Base-by-base conservation (phyloP, 2,888 invertebrate genomes). In the Mythimna lalbum region DNA sequence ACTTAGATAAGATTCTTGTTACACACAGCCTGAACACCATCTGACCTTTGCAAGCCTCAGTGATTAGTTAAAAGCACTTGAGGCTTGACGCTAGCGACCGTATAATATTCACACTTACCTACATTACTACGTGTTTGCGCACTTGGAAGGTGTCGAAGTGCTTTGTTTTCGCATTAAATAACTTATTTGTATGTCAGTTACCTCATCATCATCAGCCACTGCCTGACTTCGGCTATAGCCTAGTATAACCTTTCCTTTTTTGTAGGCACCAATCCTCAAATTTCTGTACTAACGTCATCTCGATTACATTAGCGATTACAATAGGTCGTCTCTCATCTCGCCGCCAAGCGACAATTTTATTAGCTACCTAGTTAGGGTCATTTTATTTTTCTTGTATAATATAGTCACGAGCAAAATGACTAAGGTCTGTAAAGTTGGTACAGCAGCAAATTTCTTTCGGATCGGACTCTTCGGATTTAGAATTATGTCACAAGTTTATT, bases 71-170 rank as follows among this genome's bases (percentile, higher is more conserved):
- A 33, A 75, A 61, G 31, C 53, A 56, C 49, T 60, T 50, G 31
- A n/a, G 12, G 27, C 17, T 70, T 63, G 49, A 47, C 36, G 64
- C 75, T 55, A 66, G 27, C 55, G 59, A 60, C 31, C 59, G 36
- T 60, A 43, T 75, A 75, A 60, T 75, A 47, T 75, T 55, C 59
- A 43, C 50, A 74, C 65, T 52, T 72, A 47, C 19, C 19, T 69
- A 31, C 19, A 56, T 31, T 50, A 21, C 3, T 27, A 39, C 50
- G 36, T 74, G 47, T 76, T 43, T 73, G 60, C 27, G 19, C 68
- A 56, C 60, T 57, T 57, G 39, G 31, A 39, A 27, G 47, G n/a
- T 39, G 39, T n/a, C 21, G 4, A 50, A 61, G 73, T 60, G 66
- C 52, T 33, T 65, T 65, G 53, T 60, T 59, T 57, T 73, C 49